Conservation (phyloP, 2,113 vertebrate genomes). For the Pionites leucogaster region DNA sequence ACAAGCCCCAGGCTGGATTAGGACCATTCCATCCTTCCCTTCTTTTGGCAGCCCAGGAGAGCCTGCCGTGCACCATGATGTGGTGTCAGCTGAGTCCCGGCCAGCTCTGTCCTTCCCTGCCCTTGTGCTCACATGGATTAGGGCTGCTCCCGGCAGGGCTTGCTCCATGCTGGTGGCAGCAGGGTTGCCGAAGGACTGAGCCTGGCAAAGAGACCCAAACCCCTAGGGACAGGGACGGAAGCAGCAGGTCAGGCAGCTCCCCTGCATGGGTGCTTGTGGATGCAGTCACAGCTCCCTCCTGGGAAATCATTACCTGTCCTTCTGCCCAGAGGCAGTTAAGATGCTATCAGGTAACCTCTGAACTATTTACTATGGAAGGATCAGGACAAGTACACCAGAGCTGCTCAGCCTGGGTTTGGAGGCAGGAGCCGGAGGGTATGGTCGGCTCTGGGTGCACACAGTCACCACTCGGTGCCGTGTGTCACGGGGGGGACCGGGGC, state of each 20-base stretch:
- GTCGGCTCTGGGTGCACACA: not conserved
- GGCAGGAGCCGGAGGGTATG: not conserved
- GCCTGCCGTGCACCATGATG: too few relatives aligned
- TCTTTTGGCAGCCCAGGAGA: not conserved
- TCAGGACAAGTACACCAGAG: not conserved
- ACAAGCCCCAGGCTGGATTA: not conserved
- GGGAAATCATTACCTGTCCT: not conserved
- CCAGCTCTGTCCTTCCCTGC: not conserved
- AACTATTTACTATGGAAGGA: not conserved
- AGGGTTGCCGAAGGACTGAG: not conserved
- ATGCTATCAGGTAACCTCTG: not conserved
- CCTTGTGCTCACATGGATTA: not conserved
- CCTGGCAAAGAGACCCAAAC: not conserved
- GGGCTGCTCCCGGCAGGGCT: not conserved
- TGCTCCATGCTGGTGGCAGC: not conserved
- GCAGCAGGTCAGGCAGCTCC: not conserved
- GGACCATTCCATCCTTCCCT: not conserved
- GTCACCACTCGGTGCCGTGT: rapidly evolving
- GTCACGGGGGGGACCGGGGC: rapidly evolving
- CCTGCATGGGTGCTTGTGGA: not conserved
- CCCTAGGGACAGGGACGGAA: not conserved
- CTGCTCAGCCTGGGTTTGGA: not conserved
- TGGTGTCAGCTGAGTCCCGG: not conserved
- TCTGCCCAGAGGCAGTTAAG: not conserved
- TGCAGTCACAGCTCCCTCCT: not conserved